A percentile compares a stretch with the other conserved stretches of the same genome.
These are phyloP conservation scores for Cebuella pygmaea DNA, from an alignment of 2,797 vertebrate genomes.

Conservation along the genomic window DNA sequence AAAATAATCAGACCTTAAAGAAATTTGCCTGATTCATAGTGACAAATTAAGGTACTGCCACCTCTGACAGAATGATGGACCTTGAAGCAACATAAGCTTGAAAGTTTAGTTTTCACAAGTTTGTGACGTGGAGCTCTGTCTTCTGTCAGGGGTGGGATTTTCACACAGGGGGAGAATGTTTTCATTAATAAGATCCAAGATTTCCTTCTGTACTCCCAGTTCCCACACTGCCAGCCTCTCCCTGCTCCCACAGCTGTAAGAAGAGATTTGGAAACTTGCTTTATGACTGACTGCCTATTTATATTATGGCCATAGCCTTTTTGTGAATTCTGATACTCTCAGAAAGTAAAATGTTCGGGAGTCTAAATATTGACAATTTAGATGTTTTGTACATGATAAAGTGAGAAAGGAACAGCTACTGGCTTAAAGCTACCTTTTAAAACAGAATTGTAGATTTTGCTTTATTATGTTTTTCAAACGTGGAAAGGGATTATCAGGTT, in stretches of 20 bases:
- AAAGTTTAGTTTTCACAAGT: conserved; percentile 67
- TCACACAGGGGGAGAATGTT: conserved; percentile 39
- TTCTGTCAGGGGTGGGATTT: background rate
- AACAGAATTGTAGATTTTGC: conserved; percentile 32
- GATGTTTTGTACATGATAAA: conserved; percentile 17
- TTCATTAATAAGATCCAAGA: background rate
- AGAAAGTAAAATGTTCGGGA: background rate
- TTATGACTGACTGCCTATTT: conserved; percentile 41
- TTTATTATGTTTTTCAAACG: background rate
- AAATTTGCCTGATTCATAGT: conserved; percentile 61
- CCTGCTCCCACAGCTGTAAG: background rate
- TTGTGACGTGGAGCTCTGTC: background rate
- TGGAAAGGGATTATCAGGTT: conserved; percentile 44
- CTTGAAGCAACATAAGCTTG: conserved; percentile 55
- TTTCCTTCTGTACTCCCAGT: background rate
- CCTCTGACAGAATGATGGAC: conserved; percentile 61
- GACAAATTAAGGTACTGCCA: conserved; percentile 75
- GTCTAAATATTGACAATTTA: background rate
- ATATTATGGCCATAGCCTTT: background rate
- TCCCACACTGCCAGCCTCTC: background rate
- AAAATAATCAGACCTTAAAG: conserved; percentile 60
- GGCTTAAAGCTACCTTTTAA: background rate
- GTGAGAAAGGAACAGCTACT: background rate
- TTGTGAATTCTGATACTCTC: background rate
- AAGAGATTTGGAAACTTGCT: background rate